These are phyloP conservation scores for Seriola dumerili DNA, from an alignment of 2,113 vertebrate species.

Conservation along the genomic window DNA sequence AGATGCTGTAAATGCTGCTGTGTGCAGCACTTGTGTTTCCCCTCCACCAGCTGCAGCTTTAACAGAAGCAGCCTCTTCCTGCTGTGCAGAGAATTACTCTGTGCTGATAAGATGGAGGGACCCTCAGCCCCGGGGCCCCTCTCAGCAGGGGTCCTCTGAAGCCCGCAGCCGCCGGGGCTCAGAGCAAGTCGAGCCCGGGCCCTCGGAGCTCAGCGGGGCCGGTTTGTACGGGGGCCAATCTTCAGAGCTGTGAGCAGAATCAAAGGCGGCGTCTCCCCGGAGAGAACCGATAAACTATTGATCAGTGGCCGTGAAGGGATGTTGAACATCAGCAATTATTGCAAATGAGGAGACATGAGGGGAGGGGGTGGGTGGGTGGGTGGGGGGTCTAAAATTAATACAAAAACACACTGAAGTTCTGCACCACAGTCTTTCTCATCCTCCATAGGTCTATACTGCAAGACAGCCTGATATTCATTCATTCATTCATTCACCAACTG, in stretches of 20 bases:
- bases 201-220: constrained; percentile 23
- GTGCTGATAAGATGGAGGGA: constrained; percentile 37
- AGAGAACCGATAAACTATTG: constrained; percentile 27
- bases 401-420: not conserved
- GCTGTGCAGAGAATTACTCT: constrained; percentile 50
- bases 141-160: constrained; percentile 35
- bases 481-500: too few species aligned
- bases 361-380: not conserved
- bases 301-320: constrained; percentile 39
- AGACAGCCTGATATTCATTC: too few species aligned
- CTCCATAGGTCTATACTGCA: too few species aligned
- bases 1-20: not conserved
- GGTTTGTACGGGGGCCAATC: not conserved
- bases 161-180: constrained; percentile 7
- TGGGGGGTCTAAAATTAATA: not conserved
- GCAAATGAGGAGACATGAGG: not conserved
- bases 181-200: not conserved
- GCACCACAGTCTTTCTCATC: not conserved
- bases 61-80: constrained; percentile 28
- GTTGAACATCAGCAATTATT: constrained; percentile 38
- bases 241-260: constrained; percentile 30
- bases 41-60: not conserved
- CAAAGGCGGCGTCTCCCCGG: constrained; percentile 29
- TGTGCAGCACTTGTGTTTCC: not conserved
- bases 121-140: constrained; percentile 17